These are phyloP conservation scores for Oligia fasciuncula DNA, from an alignment of 2,888 invertebrate genomes.

Conservation along the genomic window DNA sequence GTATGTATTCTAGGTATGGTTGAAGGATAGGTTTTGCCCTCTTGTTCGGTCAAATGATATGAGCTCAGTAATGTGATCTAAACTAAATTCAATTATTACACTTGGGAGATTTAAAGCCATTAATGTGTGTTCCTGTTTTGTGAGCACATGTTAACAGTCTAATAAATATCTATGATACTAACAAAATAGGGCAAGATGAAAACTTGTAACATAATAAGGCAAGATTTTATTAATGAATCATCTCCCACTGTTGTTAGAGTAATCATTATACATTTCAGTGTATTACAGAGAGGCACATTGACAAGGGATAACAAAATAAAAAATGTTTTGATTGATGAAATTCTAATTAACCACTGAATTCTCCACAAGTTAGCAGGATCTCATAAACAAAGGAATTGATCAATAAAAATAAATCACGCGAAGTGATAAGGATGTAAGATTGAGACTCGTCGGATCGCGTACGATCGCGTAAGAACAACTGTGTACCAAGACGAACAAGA, in stretches of 20 bases:
- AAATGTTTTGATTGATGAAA: slow-evolving; percentile 88
- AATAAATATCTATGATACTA: slow-evolving; percentile 46
- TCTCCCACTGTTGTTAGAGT: slow-evolving; percentile 87
- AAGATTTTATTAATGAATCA: slow-evolving; percentile 84
- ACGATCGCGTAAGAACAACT: slow-evolving; percentile 73
- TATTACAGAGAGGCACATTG: slow-evolving; percentile 87
- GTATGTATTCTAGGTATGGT: slow-evolving; percentile 51
- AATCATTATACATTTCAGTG: slow-evolving; percentile 84
- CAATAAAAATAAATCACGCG: slow-evolving; percentile 80
- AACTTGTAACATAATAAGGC: slow-evolving; percentile 86
- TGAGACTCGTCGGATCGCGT: slow-evolving; percentile 74
- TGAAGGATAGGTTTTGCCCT: slow-evolving; percentile 76
- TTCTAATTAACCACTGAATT: slow-evolving; percentile 89
- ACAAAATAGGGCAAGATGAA: slow-evolving; percentile 78
- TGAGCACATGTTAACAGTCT: slow-evolving; percentile 43
- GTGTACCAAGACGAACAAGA: slow-evolving; percentile 79
- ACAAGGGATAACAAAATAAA: slow-evolving; percentile 89
- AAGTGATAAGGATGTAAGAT: slow-evolving; percentile 70
- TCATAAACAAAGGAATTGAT: slow-evolving; percentile 89
- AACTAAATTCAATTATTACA: slow-evolving; percentile 28
- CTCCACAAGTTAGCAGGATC: slow-evolving; percentile 88
- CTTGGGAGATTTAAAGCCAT: slow-evolving; percentile 64
- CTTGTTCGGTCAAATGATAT: slow-evolving; percentile 76
- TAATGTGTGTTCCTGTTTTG: slow-evolving; percentile 48
- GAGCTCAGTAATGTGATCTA: slow-evolving; percentile 50